Evolutionary conservation across 2,888 invertebrate genomes (phyloP).

Genomic region (Drosophila emarginata): DNA sequence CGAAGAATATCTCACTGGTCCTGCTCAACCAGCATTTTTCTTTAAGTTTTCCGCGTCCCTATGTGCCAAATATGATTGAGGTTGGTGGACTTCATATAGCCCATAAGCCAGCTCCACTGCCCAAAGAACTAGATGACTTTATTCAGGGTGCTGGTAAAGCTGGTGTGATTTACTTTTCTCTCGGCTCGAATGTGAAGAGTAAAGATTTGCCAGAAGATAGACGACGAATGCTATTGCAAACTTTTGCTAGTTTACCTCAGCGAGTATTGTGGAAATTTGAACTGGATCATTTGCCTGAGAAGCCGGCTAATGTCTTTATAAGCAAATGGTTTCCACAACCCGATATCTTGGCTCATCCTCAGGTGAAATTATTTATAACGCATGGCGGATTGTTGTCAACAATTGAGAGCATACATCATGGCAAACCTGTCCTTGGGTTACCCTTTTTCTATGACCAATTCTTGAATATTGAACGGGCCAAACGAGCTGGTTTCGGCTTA

Average conservation of each 20-base stretch:
- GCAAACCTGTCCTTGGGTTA: constrained; percentile 83
- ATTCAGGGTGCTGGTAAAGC: constrained; percentile 80
- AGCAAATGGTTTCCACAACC: constrained; percentile 83
- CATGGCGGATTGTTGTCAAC: constrained; percentile 83
- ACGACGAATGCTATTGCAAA: constrained; percentile 55
- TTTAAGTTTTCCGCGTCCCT: constrained; percentile 75
- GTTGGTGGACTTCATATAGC: constrained; percentile 81
- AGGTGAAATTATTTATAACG: constrained; percentile 82
- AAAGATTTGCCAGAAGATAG: constrained; percentile 66
- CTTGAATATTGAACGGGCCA: constrained; percentile 82
- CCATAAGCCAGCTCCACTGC: constrained; percentile 67
- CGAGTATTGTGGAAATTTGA: constrained; percentile 83
- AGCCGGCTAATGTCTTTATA: constrained; percentile 75
- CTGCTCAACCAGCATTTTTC: constrained; percentile 80
- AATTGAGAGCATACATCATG: constrained; percentile 83
- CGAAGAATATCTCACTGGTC: constrained; percentile 73
- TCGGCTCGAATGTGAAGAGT: constrained; percentile 81
- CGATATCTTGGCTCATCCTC: constrained; percentile 82
- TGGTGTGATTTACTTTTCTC: constrained; percentile 83
- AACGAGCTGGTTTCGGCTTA: constrained; percentile 81
- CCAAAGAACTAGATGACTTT: constrained; percentile 79
- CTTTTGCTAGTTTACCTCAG: constrained; percentile 63
- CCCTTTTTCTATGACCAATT: constrained; percentile 84
- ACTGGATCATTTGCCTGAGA: constrained; percentile 71
- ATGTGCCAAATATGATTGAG: constrained; percentile 81